Percentiles rank a stretch among this genome's conserved stretches.
Evolutionary conservation across 2,113 vertebrate genomes (phyloP).

Genomic region (Propithecus coquereli): DNA sequence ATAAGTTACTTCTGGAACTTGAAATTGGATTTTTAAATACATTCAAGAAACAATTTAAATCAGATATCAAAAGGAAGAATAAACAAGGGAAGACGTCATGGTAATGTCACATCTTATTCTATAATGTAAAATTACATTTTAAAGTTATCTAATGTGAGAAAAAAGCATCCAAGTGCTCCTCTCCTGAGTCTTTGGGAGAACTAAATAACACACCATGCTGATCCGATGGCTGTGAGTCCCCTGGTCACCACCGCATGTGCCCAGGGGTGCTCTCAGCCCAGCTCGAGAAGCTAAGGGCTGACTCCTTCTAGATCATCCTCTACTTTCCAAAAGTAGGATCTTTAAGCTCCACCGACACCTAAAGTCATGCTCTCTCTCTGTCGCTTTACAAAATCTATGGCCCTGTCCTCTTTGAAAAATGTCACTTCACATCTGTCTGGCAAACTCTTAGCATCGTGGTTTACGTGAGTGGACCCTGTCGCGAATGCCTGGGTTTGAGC

Average conservation of each 20-base stretch:
- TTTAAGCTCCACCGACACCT: background rate
- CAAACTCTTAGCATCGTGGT: background rate
- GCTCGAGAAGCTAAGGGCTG: background rate
- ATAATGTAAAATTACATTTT: background rate
- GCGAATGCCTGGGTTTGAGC: background rate
- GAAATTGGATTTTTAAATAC: conserved; percentile 7
- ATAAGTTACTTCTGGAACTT: background rate
- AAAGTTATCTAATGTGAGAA: background rate
- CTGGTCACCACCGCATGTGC: rapidly evolving
- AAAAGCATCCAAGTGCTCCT: background rate
- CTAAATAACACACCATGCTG: no score
- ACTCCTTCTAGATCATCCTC: background rate
- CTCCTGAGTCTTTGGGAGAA: background rate
- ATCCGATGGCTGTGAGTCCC: rapidly evolving
- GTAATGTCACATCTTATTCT: background rate
- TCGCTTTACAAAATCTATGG: background rate
- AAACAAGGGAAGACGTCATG: background rate
- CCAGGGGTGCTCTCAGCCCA: no score
- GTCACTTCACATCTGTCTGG: background rate
- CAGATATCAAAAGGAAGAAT: background rate
- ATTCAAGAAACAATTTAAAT: background rate
- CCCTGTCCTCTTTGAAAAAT: background rate
- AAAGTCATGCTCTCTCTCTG: background rate
- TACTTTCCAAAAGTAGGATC: background rate
- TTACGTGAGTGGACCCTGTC: no score